phyloP scores from a whole-genome alignment of 2,797 vertebrate genomes.

The Sebastolobus altivelis region DNA sequence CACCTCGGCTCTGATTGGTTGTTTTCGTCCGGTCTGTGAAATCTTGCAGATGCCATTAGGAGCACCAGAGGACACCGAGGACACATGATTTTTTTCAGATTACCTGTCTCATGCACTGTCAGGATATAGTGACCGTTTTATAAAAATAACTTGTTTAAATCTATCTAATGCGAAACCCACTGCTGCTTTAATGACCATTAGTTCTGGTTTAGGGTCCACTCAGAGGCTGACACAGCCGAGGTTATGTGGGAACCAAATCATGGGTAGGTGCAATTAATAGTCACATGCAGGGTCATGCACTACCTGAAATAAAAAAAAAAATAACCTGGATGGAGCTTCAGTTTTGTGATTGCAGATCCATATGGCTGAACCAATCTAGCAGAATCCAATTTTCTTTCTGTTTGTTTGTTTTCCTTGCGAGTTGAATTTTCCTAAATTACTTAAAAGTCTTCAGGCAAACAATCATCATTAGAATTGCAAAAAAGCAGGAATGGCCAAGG shows the following conservation, averaged over 20 bases:
- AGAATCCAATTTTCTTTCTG: conserved; percentile 37
- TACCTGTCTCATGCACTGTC: no score
- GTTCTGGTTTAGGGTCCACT: not conserved
- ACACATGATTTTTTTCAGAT: no score
- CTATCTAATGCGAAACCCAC: no score
- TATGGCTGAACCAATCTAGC: not conserved
- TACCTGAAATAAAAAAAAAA: conserved; percentile 25
- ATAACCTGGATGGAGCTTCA: conserved; percentile 21
- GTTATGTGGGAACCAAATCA: not conserved
- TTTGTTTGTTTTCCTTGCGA: conserved; percentile 51
- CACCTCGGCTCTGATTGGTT: no score
- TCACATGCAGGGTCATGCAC: not conserved
- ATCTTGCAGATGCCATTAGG: rapidly evolving
- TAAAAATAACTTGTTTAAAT: no score
- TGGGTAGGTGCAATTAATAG: not conserved
- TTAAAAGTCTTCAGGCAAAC: conserved; percentile 44
- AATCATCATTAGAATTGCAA: conserved; percentile 36
- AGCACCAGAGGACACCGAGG: no score
- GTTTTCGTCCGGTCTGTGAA: rapidly evolving
- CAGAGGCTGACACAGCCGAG: not conserved
- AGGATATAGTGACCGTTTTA: no score
- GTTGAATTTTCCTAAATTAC: conserved; percentile 50
- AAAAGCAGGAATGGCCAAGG: conserved; percentile 41
- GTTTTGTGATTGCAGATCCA: conserved; percentile 37
- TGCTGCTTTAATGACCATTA: not conserved